phyloP scores from a whole-genome alignment of 1,140 invertebrate species.

The Hydropsyche tenuis region DNA sequence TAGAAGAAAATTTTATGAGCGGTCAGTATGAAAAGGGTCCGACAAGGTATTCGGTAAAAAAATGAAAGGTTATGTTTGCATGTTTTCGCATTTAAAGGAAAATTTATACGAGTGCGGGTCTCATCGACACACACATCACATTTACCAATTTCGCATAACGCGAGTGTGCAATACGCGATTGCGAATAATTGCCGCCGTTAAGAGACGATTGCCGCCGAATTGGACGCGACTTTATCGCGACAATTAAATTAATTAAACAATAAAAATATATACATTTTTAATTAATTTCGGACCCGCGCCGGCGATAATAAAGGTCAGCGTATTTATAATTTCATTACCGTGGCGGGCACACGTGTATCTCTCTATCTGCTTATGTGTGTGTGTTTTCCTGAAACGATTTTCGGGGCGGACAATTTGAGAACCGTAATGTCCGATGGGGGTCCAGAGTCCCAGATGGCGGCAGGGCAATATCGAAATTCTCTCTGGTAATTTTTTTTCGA shows the following conservation, averaged over 20 bases:
- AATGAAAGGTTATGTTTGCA: constrained; percentile 48
- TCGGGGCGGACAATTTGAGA: no score
- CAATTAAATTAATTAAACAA: constrained; percentile 27
- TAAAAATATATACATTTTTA: constrained; percentile 13
- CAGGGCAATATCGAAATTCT: no score
- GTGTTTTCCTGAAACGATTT: no score
- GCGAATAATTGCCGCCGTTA: not conserved
- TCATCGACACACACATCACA: not conserved
- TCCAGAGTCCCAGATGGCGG: no score
- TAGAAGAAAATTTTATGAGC: constrained; percentile 48
- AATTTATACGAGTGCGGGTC: constrained; percentile 38
- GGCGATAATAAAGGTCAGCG: constrained; percentile 10
- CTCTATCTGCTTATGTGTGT: no score
- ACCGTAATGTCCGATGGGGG: no score
- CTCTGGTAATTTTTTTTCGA: no score
- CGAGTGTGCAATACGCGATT: not conserved
- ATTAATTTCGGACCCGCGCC: not conserved
- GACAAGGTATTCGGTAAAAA: constrained; percentile 45
- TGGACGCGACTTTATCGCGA: not conserved
- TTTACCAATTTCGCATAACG: not conserved
- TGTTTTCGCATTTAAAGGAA: constrained; percentile 43
- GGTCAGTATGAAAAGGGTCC: constrained; percentile 47
- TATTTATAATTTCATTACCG: constrained; percentile 22
- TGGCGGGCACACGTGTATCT: no score
- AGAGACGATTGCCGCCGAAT: no score